Base-by-base conservation (phyloP, 2,797 vertebrate species). In the Notoglanidium macrostoma region DNA sequence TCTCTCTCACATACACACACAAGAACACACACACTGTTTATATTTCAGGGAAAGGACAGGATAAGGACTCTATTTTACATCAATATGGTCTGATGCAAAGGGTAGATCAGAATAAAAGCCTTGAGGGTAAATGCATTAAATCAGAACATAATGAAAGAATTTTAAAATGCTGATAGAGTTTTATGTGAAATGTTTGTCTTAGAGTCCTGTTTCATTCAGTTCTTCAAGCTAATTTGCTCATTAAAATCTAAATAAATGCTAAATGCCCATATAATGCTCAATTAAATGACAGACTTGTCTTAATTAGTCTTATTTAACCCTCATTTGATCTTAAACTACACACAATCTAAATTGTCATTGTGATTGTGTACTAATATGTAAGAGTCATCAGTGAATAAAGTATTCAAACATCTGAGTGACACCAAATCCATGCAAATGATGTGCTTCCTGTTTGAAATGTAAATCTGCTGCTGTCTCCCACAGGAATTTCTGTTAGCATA, bases 401-500 rank as follows among this genome's bases (percentile, higher is more conserved):
- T 79, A 44, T 40, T 59, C 10, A 44, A 81, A 81, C 57, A 80
- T 26, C 21, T 23, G 17, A 35, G 29, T 21, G 21, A 55, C 76
- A 21, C 12, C 55, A 61, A n/a, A 44, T n/a, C 14, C 40, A 81
- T 63, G 79, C 79, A 81, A 63, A 63, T 81, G 7, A 81, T 65
- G 44, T 85, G 73, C 79, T 68, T 72, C 11, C 61, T 67, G 14
- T 40, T 63, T 23, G 21, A 85, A 67, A 35, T 85, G 29, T 85
- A 35, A 65, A 26, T 87, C 61, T 85, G 29, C 15, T 65, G 65
- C 11, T 51, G 32, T 63, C 21, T 76, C 23, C 61, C 57, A 29
- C 95, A 99, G 98, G 97, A n/a, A 96, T 98, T 90, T 98, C 98
- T 0, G 98, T 99, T 54, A 98, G 98, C 57, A 98, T 99, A 86